Evolutionary conservation across 1,140 invertebrate genomes (phyloP).

Genomic region (Pectinophora gossypiella): DNA sequence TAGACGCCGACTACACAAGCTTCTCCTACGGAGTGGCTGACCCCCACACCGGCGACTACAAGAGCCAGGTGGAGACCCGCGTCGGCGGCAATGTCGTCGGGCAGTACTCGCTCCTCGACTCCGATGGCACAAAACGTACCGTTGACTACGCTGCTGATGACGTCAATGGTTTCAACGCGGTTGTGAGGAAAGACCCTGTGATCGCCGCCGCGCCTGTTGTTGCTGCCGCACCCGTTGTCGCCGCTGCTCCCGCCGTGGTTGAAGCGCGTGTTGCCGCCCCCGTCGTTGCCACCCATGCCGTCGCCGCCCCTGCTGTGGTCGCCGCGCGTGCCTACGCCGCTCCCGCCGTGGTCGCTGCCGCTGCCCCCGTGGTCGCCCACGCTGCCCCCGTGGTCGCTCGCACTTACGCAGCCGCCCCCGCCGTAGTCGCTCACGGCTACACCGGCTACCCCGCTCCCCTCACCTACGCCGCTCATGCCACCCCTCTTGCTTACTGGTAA

Average conservation of each 20-base stretch:
- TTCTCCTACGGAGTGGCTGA: conserved; percentile 47
- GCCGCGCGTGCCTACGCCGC: not conserved
- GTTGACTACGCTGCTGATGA: conserved; percentile 45
- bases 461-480: conserved; percentile 17
- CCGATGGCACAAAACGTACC: conserved; percentile 37
- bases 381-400: conserved; percentile 12
- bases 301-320: conserved; percentile 7
- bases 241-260: conserved; percentile 18
- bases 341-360: not conserved
- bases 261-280: conserved; percentile 9
- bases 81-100: conserved; percentile 29
- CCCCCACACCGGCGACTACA: conserved; percentile 45
- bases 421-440: conserved; percentile 2
- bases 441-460: conserved; percentile 6
- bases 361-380: not conserved
- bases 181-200: conserved; percentile 31
- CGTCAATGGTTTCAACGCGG: conserved; percentile 36
- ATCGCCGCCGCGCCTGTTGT: conserved; percentile 11
- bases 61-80: conserved; percentile 41
- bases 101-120: conserved; percentile 39
- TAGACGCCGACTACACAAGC: conserved; percentile 35
- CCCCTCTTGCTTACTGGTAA: conserved; percentile 13
- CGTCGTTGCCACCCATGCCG: conserved; percentile 12
- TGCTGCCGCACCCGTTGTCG: conserved; percentile 3
- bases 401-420: conserved; percentile 17